Evolutionary conservation across 1,140 invertebrate species (phyloP).

Genomic region (Harlomillsia oculata): DNA sequence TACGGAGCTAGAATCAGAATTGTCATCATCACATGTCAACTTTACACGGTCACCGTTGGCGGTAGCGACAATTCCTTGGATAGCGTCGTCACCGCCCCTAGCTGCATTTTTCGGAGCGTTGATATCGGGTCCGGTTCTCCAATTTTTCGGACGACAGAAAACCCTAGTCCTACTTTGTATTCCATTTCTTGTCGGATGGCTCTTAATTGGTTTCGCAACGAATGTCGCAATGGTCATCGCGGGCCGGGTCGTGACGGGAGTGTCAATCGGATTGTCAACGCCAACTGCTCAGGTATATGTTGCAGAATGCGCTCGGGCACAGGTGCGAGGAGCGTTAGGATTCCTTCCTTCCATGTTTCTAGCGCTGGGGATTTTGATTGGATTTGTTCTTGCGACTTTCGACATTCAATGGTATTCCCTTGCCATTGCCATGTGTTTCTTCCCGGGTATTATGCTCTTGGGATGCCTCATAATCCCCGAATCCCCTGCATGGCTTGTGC

Average conservation of each 20-base stretch:
- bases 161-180: conserved; percentile 60
- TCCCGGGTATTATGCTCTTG: conserved; percentile 29
- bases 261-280: conserved; percentile 54
- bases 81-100: conserved; percentile 8
- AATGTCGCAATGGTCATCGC: conserved; percentile 51
- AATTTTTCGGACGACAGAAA: conserved; percentile 60
- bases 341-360: conserved; percentile 39
- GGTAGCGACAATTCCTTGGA: too few relatives aligned
- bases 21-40: too few relatives aligned
- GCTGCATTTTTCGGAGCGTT: conserved; percentile 16
- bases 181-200: conserved; percentile 65
- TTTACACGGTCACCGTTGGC: too few relatives aligned
- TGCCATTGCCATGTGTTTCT: conserved; percentile 1
- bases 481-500: conserved; percentile 23
- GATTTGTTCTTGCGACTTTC: conserved; percentile 38
- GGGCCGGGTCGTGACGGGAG: conserved; percentile 49
- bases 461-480: conserved; percentile 38
- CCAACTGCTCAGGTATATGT: conserved; percentile 65
- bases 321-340: conserved; percentile 65
- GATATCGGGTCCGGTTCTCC: conserved; percentile 47
- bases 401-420: conserved; percentile 42
- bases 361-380: conserved; percentile 37
- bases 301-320: conserved; percentile 66
- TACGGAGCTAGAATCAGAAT: conserved; percentile 9
- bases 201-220: conserved; percentile 56